Base-by-base conservation (phyloP, 2,113 vertebrate species). In the Notiomystis cincta region DNA sequence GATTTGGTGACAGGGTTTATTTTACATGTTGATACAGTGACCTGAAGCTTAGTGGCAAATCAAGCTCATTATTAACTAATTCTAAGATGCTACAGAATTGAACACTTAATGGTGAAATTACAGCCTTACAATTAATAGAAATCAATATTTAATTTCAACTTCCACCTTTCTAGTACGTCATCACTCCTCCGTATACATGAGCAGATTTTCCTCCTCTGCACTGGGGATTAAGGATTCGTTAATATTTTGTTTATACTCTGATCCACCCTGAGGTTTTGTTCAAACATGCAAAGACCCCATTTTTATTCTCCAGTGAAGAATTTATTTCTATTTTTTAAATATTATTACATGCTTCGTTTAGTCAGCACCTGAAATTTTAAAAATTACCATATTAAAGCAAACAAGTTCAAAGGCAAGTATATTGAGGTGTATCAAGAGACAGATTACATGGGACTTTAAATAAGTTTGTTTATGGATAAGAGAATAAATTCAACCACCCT, bases 371-470 rank as follows among this genome's bases (percentile, higher is more conserved):
- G 7, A 87, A 90, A 84, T 94, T 48, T 27, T 22, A 53, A 91
- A 61, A 40, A 50, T n/a, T 69, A 57, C 28, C 91, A 93, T 75
- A 94, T 90, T 60, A 96, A 96, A 88, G 71, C 9, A 64, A 84
- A 51, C 4, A 78, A 90, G 64, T 96, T 96, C 54, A 92, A 96
- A 96, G 76, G 14, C 62, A 73, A 62, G 31, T 19, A 7, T 58
- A 48, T 37, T 54, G 35, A 73, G 24, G 35, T 75, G 19, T 67
- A 70, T 86, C 19, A 64, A 81, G 85, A 78, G 28, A 45, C 38
- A 73, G 50, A 58, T 82, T 85, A 57, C 20, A 10, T 25, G 51
- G 37, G 69, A 90, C 61, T 92, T 94, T 62, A 80, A 51, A n/a
- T 48, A 30, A 7, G 0, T 75, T 77, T 44, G 30, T 33, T 83